Base-by-base conservation (phyloP, 2,888 invertebrate genomes). In the Isotomurus palustris region DNA sequence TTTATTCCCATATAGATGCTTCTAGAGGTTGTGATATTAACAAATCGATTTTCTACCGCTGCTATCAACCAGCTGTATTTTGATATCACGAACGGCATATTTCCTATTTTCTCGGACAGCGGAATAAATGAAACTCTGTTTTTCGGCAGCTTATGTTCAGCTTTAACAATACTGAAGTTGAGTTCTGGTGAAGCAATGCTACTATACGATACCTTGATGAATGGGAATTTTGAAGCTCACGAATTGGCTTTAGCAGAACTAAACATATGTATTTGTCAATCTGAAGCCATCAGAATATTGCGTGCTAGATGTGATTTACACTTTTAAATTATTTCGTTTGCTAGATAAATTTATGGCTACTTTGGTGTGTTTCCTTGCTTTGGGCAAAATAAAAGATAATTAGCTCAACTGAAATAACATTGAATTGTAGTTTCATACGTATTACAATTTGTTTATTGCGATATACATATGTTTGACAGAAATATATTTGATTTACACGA, bases 81-180 rank as follows among this genome's bases (percentile, higher is more conserved):
- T 29, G 69, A 69, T 43, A 49, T 67, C 17, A 61, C 58, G 12
- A 58, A 64, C 47, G 69, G 67, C 22, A 55, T 69, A 17, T 63
- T 67, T 44, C 62, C 60, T 17, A 45, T 64, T 35, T 64, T 69
- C 43, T 24, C 51, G 8, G 60, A 61, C 2, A 52, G 45, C 12
- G 38, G 58, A 21, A 56, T 69, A 17, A 53, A 51, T 19, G 55
- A 59, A 2, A 54, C 63, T 38, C 49, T 66, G 44, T 67, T 69
- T 43, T 59, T 69, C 12, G 57, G 56, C 10, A 58, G 64, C n/a
- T 41, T 66, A n/a, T 47, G 52, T 2, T 64, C 61, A 12, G 61
- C 66, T 1, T 52, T 67, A 32, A 64, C 51, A 53, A 59, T 66
- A 17, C 59, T 67, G 56, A 53, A 59, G 56, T 62, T 69, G 60